phyloP scores from a whole-genome alignment of 2,888 invertebrate species.

The Phania funesta region DNA sequence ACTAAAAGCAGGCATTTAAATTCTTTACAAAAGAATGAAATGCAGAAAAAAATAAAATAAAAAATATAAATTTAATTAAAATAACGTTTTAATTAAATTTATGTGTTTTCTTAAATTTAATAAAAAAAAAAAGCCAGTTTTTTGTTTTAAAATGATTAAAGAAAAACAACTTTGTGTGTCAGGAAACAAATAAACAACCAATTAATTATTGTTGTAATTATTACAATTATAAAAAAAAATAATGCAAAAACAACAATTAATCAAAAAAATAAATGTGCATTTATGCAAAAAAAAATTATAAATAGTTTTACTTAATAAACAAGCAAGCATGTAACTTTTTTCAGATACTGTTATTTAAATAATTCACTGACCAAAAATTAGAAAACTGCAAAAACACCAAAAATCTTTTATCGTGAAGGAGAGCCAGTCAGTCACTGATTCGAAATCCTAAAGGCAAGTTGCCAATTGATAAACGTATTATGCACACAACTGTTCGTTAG shows the following conservation, averaged over 20 bases:
- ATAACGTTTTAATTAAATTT: neutral
- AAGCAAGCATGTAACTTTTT: neutral
- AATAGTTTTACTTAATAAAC: neutral
- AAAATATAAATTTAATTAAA: neutral
- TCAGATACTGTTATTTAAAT: no score
- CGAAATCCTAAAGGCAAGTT: no score
- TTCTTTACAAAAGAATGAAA: conserved; percentile 27
- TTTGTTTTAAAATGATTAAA: neutral
- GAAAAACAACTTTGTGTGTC: conserved; percentile 26
- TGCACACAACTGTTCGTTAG: no score
- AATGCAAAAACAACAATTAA: conserved; percentile 13
- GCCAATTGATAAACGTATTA: no score
- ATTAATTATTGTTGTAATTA: conserved; percentile 17
- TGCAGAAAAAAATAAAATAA: conserved; percentile 7
- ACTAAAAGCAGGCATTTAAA: conserved; percentile 34
- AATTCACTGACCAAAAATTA: no score
- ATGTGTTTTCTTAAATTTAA: neutral
- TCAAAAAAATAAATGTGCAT: conserved; percentile 58
- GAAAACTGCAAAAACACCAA: no score
- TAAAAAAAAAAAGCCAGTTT: neutral
- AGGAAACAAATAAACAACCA: neutral
- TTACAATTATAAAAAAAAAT: conserved; percentile 15
- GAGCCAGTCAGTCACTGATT: no score
- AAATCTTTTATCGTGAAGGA: no score
- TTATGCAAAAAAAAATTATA: conserved; percentile 38